Conservation (phyloP, 1,140 invertebrate species). For the Ectropis grisescens region DNA sequence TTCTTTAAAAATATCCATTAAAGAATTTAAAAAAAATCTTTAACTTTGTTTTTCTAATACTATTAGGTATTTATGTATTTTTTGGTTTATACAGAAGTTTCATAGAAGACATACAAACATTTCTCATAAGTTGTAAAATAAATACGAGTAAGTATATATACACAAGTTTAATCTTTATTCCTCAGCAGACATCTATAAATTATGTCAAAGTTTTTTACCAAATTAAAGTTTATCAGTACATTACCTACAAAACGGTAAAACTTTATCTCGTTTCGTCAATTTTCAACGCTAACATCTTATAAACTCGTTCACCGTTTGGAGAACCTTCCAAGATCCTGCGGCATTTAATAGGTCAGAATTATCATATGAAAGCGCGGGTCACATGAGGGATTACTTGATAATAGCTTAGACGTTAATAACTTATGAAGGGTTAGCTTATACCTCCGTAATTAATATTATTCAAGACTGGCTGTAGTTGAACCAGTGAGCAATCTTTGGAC, state of each 20-base stretch:
- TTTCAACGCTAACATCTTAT: no score
- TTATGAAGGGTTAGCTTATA: conserved; percentile 43
- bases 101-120: no score
- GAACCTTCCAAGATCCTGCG: conserved; percentile 33
- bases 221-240: background rate
- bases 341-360: conserved; percentile 41
- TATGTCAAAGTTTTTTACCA: background rate
- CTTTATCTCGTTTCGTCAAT: conserved; percentile 2
- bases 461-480: no score
- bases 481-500: no score
- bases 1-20: no score
- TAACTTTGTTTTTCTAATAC: no score
- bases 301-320: no score
- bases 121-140: no score
- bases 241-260: background rate
- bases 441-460: conserved; percentile 41
- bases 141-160: no score
- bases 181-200: background rate
- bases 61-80: no score
- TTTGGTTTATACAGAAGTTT: no score
- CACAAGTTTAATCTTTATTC: background rate
- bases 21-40: no score
- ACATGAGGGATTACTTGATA: conserved; percentile 46
- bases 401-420: conserved; percentile 48
- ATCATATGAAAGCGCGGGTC: conserved; percentile 38